Evolutionary conservation across 37 sponge, comb jelly and placozoan species (phyloP), one percentile per base, ranked within the genome.

Genomic region (Aphrocallistes beatrix): DNA sequence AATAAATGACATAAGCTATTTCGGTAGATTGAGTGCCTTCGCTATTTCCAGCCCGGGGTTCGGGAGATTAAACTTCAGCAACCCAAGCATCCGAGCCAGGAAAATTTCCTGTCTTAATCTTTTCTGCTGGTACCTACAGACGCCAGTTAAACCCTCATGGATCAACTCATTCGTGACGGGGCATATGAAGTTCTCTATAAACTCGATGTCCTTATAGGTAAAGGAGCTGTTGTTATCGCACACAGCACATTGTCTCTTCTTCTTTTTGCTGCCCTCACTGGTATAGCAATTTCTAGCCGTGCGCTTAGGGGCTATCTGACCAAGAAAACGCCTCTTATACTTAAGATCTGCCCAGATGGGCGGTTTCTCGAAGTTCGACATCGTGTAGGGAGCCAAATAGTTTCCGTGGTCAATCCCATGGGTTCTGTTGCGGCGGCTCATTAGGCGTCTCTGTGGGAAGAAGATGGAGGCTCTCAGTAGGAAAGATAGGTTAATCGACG

Each of bases 251-350:
- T 6, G 75, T 13, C n/a, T 60, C 75, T 60, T 60, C 34, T 60
- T 60, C 75, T 28, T 60, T 3, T 25, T 28, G n/a, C 75, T 30
- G 6, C n/a, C n/a, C 8, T 60, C 28, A 60, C 10, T 25, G 8
- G n/a, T 60, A 30, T 60, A 60, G 34, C 75, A 60, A 60, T 60
- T 60, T 30, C 75, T 60, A 60, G 75, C n/a, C 8, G 75, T 60
- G 28, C 75, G 8, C 75, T 60, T 60, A 3, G 75, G 75, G n/a
- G 75, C 75, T 25, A 60, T 60, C 28, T 60, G 75, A 13, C 75
- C 75, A 8, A 25, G 10, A 30, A 19, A 60, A 25, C 34, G 10
- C n/a, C 75, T 60, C 75, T 3, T 60, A 60, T 60, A 60, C n/a
- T 60, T 60, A 13, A 30, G 75, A 30, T 60, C 75, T 60, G 75